Base-by-base conservation (phyloP, 2,888 invertebrate genomes). In the Brachypterus glaber region DNA sequence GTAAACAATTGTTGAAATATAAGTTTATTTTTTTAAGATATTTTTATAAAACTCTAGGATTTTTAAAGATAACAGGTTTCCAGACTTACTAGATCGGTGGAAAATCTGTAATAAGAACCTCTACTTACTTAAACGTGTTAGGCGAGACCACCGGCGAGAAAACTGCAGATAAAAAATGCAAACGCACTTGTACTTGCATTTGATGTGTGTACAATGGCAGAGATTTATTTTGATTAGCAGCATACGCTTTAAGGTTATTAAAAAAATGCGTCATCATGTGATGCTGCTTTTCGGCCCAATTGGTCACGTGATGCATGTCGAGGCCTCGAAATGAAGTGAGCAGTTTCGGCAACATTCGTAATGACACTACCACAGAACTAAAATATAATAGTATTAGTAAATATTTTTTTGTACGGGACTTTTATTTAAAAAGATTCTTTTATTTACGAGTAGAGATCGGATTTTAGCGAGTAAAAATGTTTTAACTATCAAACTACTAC, bases 191-290 rank as follows among this genome's bases (percentile, higher is more conserved):
- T 36, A 95, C 81, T 64, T 93, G 89, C 31, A 86, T 87, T 63
- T 86, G 82, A 65, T 89, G 89, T 2, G 77, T 73, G 56, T 77
- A 80, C 41, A 77, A 66, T 36, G 66, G 64, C 21, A 64, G 51
- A 8, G 59, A 55, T 44, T 58, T 59, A 11, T 47, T 54, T 5
- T 60, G 61, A 42, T 62, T 62, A 2, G 63, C 68, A 2, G 75
- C 76, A 56, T 82, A 92, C 49, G 80, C 77, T 35, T 84, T 80
- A 32, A 93, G 68, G 64, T 92, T 89, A 55, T 82, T 85, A 52
- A 95, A 86, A 66, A 93, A 92, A 59, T 89, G 79, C 8, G 82
- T 78, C 85, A 91, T 88, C 92, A 95, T 91, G 50, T 84, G 80
- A 51, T 90, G 83, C 55, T 91, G 88, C 27, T 82, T 77, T 57